Percentiles rank a stretch among this genome's conserved stretches.
phyloP scores from a whole-genome alignment of 1,140 invertebrate genomes.

The Megalopta genalis region DNA sequence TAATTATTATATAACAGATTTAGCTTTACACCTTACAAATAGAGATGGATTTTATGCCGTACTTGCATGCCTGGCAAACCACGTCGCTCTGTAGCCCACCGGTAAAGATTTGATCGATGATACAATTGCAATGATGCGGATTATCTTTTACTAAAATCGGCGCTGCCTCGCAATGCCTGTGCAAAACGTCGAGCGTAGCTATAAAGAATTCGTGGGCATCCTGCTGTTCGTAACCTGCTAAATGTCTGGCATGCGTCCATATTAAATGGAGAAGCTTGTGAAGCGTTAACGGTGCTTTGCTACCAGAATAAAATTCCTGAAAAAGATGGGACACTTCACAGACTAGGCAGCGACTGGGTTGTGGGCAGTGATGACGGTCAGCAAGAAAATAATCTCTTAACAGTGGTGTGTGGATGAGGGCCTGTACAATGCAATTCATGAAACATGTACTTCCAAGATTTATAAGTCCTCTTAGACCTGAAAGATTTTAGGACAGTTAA shows the following conservation, averaged over 20 bases:
- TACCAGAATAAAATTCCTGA: conserved; percentile 96
- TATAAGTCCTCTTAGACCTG: conserved; percentile 92
- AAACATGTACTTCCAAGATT: conserved; percentile 99
- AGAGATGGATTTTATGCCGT: conserved; percentile 66
- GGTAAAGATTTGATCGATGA: conserved; percentile 98
- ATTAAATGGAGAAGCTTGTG: conserved; percentile 95
- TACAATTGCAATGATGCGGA: conserved; percentile 93
- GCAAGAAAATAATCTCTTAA: conserved; percentile 97
- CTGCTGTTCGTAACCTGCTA: conserved; percentile 98
- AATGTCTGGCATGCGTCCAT: conserved; percentile 97
- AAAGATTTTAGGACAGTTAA: conserved; percentile 34
- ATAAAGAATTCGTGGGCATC: conserved; percentile 99
- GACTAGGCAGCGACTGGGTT: conserved; percentile 89
- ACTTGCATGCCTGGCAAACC: conserved; percentile 96
- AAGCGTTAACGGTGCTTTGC: conserved; percentile 91
- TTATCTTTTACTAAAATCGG: conserved; percentile 79
- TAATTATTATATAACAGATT: not conserved
- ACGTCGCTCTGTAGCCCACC: conserved; percentile 98
- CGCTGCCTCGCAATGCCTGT: conserved; percentile 86
- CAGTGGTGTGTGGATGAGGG: conserved; percentile 95
- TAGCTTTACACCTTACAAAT: not conserved
- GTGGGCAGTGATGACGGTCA: conserved; percentile 92
- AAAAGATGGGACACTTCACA: conserved; percentile 94
- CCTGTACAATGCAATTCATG: conserved; percentile 99
- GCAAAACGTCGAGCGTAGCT: conserved; percentile 94